These are phyloP conservation scores for Periparus ater DNA, from an alignment of 2,797 vertebrate genomes.

Conservation along the genomic window DNA sequence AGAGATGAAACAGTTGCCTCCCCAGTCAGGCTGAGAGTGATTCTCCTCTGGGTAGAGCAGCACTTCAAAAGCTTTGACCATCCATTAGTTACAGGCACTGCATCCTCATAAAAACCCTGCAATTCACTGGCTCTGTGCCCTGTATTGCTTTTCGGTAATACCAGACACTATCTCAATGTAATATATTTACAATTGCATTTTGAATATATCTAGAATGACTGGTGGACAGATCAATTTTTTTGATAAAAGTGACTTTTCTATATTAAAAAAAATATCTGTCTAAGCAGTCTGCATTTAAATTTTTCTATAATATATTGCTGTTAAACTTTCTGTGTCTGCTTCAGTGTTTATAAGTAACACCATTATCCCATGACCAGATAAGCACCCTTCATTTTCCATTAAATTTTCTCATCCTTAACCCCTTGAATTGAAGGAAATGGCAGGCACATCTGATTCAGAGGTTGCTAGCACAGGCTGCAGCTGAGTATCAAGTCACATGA, in stretches of 20 bases:
- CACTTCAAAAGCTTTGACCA: background rate
- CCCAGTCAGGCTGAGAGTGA: background rate
- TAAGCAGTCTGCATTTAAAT: constrained; percentile 5
- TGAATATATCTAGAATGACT: background rate
- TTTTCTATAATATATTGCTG: background rate
- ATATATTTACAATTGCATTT: constrained; percentile 28
- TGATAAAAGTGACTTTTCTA: background rate
- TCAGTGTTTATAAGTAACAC: background rate
- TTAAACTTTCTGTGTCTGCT: background rate
- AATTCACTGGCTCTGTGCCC: background rate
- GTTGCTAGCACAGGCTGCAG: background rate
- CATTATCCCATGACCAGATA: background rate
- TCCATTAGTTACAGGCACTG: background rate
- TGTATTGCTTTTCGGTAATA: background rate
- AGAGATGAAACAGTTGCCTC: background rate
- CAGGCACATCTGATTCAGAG: background rate
- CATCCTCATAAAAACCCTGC: background rate
- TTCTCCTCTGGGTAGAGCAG: background rate
- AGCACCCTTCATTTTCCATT: background rate
- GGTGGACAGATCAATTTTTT: constrained; percentile 15
- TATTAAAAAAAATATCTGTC: background rate
- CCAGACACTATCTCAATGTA: background rate
- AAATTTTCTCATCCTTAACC: background rate
- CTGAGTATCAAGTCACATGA: background rate
- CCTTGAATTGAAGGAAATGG: background rate